These are phyloP conservation scores for Isoperla grammatica DNA, from an alignment of 2,888 invertebrate genomes.

Conservation along the genomic window DNA sequence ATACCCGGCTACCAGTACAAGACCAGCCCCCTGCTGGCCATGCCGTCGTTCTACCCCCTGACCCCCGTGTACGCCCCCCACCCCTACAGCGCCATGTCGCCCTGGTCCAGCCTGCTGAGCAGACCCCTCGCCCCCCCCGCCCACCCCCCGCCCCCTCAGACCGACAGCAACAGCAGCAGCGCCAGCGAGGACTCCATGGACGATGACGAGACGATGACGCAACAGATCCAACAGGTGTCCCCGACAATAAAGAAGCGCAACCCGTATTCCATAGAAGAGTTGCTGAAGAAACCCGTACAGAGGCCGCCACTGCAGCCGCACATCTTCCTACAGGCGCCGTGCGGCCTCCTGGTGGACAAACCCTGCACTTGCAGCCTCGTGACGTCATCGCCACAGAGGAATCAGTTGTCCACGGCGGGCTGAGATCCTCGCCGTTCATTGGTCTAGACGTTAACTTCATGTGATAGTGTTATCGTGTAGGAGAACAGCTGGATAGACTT, in stretches of 20 bases:
- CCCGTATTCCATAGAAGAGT: constrained; percentile 82
- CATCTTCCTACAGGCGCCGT: constrained; percentile 35
- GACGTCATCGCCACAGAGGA: neutral
- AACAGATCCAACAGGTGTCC: constrained; percentile 23
- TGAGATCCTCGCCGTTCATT: neutral
- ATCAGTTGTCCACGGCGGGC: neutral
- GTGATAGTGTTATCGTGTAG: neutral
- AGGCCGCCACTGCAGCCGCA: constrained; percentile 43
- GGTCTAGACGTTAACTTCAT: neutral
- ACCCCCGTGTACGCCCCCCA: constrained; percentile 49
- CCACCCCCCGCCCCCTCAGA: constrained; percentile 37
- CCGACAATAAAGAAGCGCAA: constrained; percentile 55
- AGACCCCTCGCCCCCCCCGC: constrained; percentile 42
- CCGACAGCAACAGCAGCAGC: constrained; percentile 37
- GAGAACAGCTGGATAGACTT: neutral
- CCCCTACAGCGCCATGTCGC: constrained; percentile 48
- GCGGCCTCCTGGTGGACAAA: constrained; percentile 36
- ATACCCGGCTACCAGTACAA: no score
- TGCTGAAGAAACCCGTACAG: constrained; percentile 67
- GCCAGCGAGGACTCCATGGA: constrained; percentile 53
- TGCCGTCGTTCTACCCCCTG: constrained; percentile 32
- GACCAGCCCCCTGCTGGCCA: neutral
- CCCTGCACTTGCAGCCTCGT: constrained; percentile 36
- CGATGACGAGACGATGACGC: constrained; percentile 39
- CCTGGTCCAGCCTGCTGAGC: constrained; percentile 53